Percentiles rank a stretch among this genome's conserved stretches.
Conservation (phyloP, 2,888 invertebrate genomes). For the Alloscopus bannaensis region DNA sequence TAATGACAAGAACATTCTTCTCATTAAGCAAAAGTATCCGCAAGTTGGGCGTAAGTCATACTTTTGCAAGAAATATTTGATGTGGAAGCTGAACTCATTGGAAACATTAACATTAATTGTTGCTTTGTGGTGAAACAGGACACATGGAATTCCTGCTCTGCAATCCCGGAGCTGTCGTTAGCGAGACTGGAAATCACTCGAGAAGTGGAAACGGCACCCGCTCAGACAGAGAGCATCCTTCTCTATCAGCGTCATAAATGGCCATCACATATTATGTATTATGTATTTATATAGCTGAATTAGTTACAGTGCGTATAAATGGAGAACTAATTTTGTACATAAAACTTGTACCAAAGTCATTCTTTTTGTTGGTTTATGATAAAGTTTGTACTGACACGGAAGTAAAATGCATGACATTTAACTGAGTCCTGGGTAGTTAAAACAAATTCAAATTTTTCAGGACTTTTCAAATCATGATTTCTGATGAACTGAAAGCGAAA, state of each 20-base stretch:
- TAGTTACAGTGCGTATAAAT: too few species aligned
- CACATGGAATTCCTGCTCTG: slow-evolving; percentile 42
- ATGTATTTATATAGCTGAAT: too few species aligned
- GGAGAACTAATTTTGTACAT: too few species aligned
- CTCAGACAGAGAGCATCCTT: slow-evolving; percentile 47
- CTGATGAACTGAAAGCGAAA: too few species aligned
- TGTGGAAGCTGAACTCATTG: background rate
- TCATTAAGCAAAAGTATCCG: slow-evolving; percentile 60
- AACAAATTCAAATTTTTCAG: too few species aligned
- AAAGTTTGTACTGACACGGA: too few species aligned
- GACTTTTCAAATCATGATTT: too few species aligned
- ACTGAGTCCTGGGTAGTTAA: too few species aligned
- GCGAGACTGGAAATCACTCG: slow-evolving; percentile 46
- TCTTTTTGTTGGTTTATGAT: too few species aligned
- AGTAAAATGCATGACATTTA: too few species aligned
- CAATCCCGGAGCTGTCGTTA: slow-evolving; percentile 38
- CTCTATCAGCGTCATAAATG: slow-evolving; percentile 23
- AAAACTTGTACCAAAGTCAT: too few species aligned
- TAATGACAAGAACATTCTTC: slow-evolving; percentile 60
- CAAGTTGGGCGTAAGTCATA: slow-evolving; percentile 52
- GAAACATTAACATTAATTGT: background rate
- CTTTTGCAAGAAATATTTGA: background rate
- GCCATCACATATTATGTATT: background rate
- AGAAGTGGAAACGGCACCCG: slow-evolving; percentile 37
- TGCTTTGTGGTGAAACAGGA: slow-evolving; percentile 17